A percentile compares a stretch with the other conserved stretches of the same genome.
Evolutionary conservation across 53 echinoderm and acorn worm genomes (phyloP).

Genomic region (Mesocentrotus franciscanus): DNA sequence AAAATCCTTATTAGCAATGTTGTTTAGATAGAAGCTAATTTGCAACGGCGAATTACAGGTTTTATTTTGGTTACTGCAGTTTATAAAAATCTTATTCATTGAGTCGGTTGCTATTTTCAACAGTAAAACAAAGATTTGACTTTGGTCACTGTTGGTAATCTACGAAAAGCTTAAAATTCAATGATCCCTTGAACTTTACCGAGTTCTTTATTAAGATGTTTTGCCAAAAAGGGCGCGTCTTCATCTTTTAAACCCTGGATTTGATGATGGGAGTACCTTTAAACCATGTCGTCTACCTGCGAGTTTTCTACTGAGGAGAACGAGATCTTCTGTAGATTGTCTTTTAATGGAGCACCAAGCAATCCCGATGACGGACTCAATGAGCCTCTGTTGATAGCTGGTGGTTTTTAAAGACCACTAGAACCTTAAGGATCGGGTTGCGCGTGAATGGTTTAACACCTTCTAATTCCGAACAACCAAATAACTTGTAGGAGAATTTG

Average conservation of each 20-base stretch:
- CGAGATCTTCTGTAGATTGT: constrained; percentile 55
- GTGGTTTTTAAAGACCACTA: background rate
- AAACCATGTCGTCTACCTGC: constrained; percentile 42
- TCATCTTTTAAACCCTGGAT: background rate
- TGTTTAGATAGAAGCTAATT: no score
- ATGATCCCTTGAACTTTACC: background rate
- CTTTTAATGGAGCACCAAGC: constrained; percentile 51
- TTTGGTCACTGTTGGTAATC: background rate
- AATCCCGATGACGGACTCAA: constrained; percentile 38
- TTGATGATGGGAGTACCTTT: constrained; percentile 25
- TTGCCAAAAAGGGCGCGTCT: background rate
- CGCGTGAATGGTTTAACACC: background rate
- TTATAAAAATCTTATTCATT: no score
- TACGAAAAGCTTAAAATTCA: background rate
- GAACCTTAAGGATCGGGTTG: background rate
- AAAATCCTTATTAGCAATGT: no score
- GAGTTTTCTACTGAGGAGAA: background rate
- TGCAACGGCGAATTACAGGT: background rate
- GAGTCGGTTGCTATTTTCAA: no score
- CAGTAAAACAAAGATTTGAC: no score
- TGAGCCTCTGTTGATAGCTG: constrained; percentile 21
- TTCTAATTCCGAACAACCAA: background rate
- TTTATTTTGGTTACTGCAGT: no score
- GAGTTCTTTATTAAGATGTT: background rate
- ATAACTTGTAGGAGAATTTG: background rate